Evolutionary conservation across 2,888 invertebrate genomes (phyloP), one percentile per base, ranked within the genome.

Genomic region (Watsonalla binaria): DNA sequence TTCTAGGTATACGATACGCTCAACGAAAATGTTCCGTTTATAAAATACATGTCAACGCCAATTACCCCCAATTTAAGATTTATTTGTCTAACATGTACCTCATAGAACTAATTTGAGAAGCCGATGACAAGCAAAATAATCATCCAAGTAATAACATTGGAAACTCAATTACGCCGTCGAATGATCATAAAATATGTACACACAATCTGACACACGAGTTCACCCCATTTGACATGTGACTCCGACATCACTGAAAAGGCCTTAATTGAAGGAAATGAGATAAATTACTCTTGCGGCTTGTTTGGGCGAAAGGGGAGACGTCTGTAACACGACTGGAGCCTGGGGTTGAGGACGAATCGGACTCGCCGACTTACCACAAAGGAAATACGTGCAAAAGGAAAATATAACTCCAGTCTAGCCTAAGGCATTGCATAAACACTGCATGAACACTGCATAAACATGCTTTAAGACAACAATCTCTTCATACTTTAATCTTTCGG

Each of bases 201-300:
- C 55, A 59, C 69, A 71, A 72, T 74, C 72, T 68, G 74, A 73
- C 70, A 63, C 62, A 53, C 55, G 60, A 70, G 61, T 70, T 76
- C 76, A 80, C 81, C 83, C 83, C 70, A 79, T 80, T 78, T 83
- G 81, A 82, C 79, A 83, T 76, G 73, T 71, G 80, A 79, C 72
- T 75, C 75, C 70, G 61, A 64, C 63, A 68, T 59, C 71, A 70
- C 66, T 80, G 79, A 82, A 84, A 87, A 85, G 80, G 74, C 66
- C 74, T 75, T 86, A 84, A 86, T 86, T 84, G 84, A 81, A 77
- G 85, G 81, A 86, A 87, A 87, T 85, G 80, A 82, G 80, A 87
- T 82, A 84, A 87, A 86, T 86, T 82, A 83, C 80, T 77, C 68
- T 72, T 78, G 74, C 68, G 72, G 74, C 77, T 77, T 78, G 76